These are phyloP conservation scores for Autographa gamma DNA, from an alignment of 2,888 invertebrate species.

Conservation along the genomic window DNA sequence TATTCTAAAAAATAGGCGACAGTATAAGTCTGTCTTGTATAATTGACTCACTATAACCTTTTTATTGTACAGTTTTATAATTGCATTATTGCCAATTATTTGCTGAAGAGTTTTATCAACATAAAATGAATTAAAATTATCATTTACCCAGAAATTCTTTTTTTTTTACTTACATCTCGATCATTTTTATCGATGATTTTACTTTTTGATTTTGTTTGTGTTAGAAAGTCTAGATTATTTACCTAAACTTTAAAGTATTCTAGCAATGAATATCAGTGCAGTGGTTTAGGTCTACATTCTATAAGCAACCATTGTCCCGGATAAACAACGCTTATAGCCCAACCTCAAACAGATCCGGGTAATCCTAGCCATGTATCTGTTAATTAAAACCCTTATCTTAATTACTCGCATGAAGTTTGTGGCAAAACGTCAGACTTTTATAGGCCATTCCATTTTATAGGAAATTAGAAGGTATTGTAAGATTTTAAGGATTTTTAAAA, in stretches of 20 bases:
- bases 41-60: too few relatives aligned
- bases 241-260: neutral
- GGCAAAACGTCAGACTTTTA: constrained; percentile 12
- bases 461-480: neutral
- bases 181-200: too few relatives aligned
- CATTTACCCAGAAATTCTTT: too few relatives aligned
- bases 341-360: constrained; percentile 18
- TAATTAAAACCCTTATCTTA: constrained; percentile 52
- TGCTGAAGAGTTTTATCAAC: too few relatives aligned
- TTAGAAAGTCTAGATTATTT: neutral
- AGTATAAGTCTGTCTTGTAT: too few relatives aligned
- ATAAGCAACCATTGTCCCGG: constrained; percentile 7
- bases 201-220: too few relatives aligned
- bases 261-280: neutral
- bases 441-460: constrained; percentile 3
- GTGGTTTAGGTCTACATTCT: neutral
- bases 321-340: constrained; percentile 23
- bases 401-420: constrained; percentile 25
- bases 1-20: too few relatives aligned
- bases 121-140: too few relatives aligned
- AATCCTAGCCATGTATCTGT: constrained; percentile 28
- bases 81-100: too few relatives aligned
- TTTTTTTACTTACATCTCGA: too few relatives aligned
- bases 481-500: neutral
- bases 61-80: too few relatives aligned